A percentile compares a stretch with the other conserved stretches of the same genome.
Evolutionary conservation across 2,797 vertebrate species (phyloP).

Genomic region (Melanotaenia pygmaea): DNA sequence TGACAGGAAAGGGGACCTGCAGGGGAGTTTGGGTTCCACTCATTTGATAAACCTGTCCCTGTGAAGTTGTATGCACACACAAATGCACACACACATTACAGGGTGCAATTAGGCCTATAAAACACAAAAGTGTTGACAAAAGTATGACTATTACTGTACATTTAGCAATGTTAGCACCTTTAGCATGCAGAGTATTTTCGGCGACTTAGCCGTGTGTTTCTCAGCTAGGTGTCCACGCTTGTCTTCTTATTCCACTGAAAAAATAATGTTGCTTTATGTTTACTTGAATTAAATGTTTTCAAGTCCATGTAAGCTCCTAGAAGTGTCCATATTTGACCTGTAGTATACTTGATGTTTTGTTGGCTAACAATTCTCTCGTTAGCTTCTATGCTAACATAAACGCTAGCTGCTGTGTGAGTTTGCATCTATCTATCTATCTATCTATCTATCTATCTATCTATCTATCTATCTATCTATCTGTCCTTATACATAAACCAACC

Average conservation of each 20-base stretch:
- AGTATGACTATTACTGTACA: not conserved
- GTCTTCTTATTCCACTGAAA: not conserved
- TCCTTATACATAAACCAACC: no score
- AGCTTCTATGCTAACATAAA: slow-evolving; percentile 3
- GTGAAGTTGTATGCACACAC: slow-evolving; percentile 3
- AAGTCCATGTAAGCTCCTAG: not conserved
- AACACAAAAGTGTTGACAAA: not conserved
- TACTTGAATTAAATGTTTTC: not conserved
- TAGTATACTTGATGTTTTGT: not conserved
- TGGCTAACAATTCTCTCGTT: not conserved
- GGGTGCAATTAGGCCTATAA: not conserved
- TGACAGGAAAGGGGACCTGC: slow-evolving; percentile 58
- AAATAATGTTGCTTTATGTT: not conserved
- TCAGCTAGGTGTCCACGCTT: not conserved
- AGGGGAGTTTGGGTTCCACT: slow-evolving; percentile 24
- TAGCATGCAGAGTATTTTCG: not conserved
- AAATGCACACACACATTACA: not conserved
- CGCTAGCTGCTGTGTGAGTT: not conserved
- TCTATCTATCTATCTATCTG: no score
- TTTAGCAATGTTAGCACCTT: not conserved
- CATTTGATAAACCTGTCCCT: slow-evolving; percentile 25
- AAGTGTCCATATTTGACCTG: not conserved
- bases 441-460: no score
- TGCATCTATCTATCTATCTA: no score
- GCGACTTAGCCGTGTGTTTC: not conserved